Percentiles rank a stretch among this genome's conserved stretches.
Evolutionary conservation across 2,797 vertebrate genomes (phyloP).

Genomic region (Silurus lanzhouensis): DNA sequence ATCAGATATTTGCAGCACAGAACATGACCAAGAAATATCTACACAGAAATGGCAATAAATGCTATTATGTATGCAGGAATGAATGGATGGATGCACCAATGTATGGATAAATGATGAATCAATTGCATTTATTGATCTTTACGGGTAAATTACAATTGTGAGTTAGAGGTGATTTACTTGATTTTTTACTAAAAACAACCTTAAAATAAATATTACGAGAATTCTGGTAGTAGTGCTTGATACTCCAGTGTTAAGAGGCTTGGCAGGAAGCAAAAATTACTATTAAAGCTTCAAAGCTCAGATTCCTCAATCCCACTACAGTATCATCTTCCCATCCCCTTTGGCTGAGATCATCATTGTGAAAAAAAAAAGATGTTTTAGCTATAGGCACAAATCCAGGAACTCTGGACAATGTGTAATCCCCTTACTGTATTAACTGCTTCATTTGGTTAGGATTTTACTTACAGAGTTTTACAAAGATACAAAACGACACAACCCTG

Average conservation of each 20-base stretch:
- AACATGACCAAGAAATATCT: neutral
- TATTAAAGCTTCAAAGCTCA: conserved; percentile 34
- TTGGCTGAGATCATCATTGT: neutral
- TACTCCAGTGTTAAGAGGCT: conserved; percentile 38
- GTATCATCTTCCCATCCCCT: neutral
- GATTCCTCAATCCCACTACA: conserved; percentile 11
- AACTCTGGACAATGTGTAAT: conserved; percentile 18
- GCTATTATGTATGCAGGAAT: neutral
- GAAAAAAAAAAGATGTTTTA: neutral
- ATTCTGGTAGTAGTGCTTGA: conserved; percentile 46
- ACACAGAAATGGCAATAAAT: neutral
- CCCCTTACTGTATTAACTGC: conserved; percentile 27
- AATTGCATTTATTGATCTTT: no score
- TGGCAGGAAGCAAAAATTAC: conserved; percentile 15
- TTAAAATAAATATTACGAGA: conserved; percentile 22
- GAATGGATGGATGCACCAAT: neutral
- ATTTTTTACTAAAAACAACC: neutral
- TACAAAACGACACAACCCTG: conserved; percentile 31
- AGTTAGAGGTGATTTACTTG: neutral
- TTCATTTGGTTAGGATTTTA: conserved; percentile 41
- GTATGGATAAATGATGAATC: no score
- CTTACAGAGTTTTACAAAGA: conserved; percentile 16
- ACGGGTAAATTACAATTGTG: neutral
- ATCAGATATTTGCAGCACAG: neutral
- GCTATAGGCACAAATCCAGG: conserved; percentile 15